A percentile compares a stretch with the other conserved stretches of the same genome.
phyloP scores from a whole-genome alignment of 2,888 invertebrate species.

The Noctua fimbriata region DNA sequence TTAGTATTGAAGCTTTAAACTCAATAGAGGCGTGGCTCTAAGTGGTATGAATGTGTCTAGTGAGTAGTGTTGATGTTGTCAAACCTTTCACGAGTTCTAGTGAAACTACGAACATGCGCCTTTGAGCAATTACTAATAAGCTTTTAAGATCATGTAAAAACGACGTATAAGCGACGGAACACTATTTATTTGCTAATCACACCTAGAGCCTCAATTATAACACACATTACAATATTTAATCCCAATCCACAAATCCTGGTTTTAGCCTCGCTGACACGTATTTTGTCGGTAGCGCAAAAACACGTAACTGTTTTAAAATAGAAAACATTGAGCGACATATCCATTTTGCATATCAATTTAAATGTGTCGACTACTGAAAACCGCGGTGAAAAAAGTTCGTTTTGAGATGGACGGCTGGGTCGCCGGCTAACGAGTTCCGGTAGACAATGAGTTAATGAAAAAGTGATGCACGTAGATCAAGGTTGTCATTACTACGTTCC shows the following conservation, averaged over 20 bases:
- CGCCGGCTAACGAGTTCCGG: conserved; percentile 19
- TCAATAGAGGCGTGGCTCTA: conserved; percentile 46
- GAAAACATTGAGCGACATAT: conserved; percentile 38
- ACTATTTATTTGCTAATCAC: conserved; percentile 19
- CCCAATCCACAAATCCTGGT: conserved; percentile 33
- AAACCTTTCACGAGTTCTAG: conserved; percentile 9
- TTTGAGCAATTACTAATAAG: not conserved
- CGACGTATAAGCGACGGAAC: not conserved
- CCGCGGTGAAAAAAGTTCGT: conserved; percentile 19
- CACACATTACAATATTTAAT: conserved; percentile 36
- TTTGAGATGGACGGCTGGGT: not conserved
- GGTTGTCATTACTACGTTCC: conserved; percentile 59
- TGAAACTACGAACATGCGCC: not conserved
- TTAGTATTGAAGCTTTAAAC: conserved; percentile 54
- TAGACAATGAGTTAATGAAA: conserved; percentile 43
- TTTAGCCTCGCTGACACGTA: conserved; percentile 26
- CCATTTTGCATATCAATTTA: conserved; percentile 47
- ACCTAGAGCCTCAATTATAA: conserved; percentile 31
- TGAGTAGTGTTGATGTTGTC: not conserved
- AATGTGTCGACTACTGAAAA: conserved; percentile 11
- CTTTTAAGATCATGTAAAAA: not conserved
- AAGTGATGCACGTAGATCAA: conserved; percentile 59
- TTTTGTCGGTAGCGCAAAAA: conserved; percentile 34
- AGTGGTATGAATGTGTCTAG: conserved; percentile 40
- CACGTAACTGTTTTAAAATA: conserved; percentile 34